Conservation (phyloP, 2,113 vertebrate species). For the Sterna hirundo region DNA sequence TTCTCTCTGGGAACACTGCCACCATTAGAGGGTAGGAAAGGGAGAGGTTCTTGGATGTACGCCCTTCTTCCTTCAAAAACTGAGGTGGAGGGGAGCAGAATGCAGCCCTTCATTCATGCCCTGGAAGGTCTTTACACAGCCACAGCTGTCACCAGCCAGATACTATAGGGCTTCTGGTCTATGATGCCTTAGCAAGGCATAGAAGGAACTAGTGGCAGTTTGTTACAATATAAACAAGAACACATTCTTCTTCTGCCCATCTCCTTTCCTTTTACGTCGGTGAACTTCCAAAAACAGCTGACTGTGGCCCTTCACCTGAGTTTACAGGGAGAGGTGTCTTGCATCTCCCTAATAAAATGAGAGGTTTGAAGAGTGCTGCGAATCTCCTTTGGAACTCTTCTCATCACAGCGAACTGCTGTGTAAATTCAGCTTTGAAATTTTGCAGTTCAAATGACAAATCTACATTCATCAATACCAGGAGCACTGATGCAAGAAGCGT, state of each 20-base stretch:
- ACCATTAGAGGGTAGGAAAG: background rate
- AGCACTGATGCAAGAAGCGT: background rate
- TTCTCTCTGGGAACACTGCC: background rate
- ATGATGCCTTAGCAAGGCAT: background rate
- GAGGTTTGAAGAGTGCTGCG: background rate
- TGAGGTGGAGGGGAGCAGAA: background rate
- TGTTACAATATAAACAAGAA: background rate
- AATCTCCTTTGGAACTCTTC: background rate
- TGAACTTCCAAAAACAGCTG: background rate
- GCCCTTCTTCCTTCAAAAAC: background rate
- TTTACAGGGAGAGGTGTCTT: background rate
- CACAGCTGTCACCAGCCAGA: background rate
- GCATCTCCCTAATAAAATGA: background rate
- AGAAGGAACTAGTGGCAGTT: background rate
- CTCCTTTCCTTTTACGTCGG: background rate
- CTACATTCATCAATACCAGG: background rate
- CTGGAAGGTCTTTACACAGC: background rate
- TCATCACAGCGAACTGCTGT: background rate
- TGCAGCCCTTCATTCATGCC: background rate
- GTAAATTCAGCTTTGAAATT: background rate
- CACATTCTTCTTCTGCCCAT: background rate
- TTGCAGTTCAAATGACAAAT: background rate
- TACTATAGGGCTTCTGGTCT: background rate
- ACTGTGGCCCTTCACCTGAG: background rate
- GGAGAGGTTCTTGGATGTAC: background rate